Conservation (phyloP, 2,113 vertebrate species). For the Stegastes partitus region DNA sequence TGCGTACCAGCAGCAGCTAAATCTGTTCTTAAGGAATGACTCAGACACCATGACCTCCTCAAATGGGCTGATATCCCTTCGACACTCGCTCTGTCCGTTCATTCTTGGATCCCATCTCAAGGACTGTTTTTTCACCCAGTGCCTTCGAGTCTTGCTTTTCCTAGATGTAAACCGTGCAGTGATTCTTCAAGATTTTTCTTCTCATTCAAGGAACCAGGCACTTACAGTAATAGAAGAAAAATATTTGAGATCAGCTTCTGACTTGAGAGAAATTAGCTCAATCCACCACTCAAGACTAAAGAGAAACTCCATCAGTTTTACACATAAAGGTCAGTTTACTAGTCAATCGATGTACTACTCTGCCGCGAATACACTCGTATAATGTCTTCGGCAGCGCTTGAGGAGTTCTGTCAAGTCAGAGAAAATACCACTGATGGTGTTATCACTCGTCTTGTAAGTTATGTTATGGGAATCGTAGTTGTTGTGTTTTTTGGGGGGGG, state of each 20-base stretch:
- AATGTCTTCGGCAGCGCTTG: constrained; percentile 3
- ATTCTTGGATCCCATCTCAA: neutral
- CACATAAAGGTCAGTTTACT: constrained; percentile 8
- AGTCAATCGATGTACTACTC: neutral
- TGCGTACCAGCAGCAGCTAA: constrained; percentile 29
- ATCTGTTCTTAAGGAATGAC: constrained; percentile 46
- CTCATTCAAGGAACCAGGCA: neutral
- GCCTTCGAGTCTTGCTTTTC: neutral
- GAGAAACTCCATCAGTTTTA: neutral
- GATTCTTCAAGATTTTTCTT: neutral
- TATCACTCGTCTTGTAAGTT: neutral
- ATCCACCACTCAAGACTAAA: neutral
- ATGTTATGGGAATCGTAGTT: neutral
- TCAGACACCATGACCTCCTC: constrained; percentile 39
- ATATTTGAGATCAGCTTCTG: neutral
- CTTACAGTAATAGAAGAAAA: too few species aligned
- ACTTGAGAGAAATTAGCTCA: constrained; percentile 19
- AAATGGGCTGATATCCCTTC: constrained; percentile 26
- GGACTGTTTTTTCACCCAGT: neutral
- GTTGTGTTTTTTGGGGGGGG: too few species aligned
- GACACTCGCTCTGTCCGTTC: constrained; percentile 17
- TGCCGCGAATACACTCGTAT: neutral
- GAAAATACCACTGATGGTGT: neutral
- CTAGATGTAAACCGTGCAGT: neutral
- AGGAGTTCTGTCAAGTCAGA: neutral